Percentiles rank a stretch among this genome's conserved stretches.
Conservation (phyloP, 2,797 vertebrate genomes). For the Meriones psammophilus region DNA sequence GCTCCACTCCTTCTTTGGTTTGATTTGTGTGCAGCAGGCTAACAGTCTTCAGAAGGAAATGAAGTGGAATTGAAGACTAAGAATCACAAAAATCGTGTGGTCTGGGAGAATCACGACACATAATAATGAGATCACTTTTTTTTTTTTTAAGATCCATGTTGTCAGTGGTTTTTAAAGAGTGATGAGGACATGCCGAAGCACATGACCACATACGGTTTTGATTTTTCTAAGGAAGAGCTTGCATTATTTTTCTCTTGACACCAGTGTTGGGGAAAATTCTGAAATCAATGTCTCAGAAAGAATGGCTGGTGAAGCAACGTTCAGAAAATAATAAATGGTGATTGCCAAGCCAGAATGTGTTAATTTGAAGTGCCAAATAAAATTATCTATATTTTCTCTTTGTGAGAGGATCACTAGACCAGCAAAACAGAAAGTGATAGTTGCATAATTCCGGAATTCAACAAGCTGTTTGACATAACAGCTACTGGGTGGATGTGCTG, state of each 20-base stretch:
- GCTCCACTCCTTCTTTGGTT: background rate
- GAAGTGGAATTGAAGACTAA: background rate
- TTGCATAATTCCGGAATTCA: constrained; percentile 45
- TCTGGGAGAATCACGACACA: background rate
- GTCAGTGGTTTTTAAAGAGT: background rate
- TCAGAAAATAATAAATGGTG: constrained; percentile 38
- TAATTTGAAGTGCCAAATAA: constrained; percentile 55
- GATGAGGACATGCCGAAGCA: background rate
- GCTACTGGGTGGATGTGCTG: background rate
- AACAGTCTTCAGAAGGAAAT: background rate
- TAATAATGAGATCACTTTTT: constrained; percentile 11
- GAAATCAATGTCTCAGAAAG: constrained; percentile 69
- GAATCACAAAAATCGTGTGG: background rate
- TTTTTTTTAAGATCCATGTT: background rate
- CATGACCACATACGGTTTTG: constrained; percentile 16
- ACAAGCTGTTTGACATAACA: constrained; percentile 23
- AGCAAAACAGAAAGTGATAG: background rate
- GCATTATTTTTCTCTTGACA: constrained; percentile 41
- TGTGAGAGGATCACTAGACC: constrained; percentile 39
- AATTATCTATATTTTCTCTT: constrained; percentile 54
- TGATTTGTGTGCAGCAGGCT: background rate
- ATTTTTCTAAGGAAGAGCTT: background rate
- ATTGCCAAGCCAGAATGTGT: constrained; percentile 48
- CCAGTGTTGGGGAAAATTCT: constrained; percentile 43
- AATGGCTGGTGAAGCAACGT: constrained; percentile 24